Evolutionary conservation across 2,113 vertebrate genomes (phyloP).

Genomic region (Cavia porcellus): DNA sequence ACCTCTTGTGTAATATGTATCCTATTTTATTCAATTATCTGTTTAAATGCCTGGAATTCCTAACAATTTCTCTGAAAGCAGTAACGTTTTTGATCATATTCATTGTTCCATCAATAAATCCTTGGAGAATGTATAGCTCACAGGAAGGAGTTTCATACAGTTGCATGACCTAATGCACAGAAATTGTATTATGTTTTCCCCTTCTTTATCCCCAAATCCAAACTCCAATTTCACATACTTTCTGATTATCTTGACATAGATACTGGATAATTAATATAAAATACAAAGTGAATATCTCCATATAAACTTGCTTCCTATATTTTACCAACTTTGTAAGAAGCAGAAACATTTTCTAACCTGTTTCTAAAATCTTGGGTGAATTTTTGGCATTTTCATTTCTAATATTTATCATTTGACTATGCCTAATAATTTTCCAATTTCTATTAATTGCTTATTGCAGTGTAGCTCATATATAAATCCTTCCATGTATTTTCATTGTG

Average conservation of each 20-base stretch:
- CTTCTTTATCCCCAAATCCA: neutral
- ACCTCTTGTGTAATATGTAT: neutral
- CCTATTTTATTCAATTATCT: neutral
- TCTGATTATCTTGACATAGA: neutral
- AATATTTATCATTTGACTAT: neutral
- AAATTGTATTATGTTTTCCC: neutral
- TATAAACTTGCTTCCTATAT: neutral
- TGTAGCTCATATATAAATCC: neutral
- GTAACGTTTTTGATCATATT: neutral
- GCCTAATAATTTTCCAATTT: neutral
- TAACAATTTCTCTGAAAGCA: neutral
- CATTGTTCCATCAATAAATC: neutral
- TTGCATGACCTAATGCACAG: slow-evolving; percentile 39
- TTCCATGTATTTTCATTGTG: neutral
- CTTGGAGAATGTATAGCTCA: neutral
- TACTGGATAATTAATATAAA: neutral
- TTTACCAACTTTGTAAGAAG: neutral
- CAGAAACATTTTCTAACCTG: neutral
- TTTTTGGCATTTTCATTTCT: neutral
- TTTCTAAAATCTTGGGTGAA: slow-evolving; percentile 16
- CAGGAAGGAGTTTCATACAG: neutral
- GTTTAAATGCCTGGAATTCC: neutral
- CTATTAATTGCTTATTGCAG: neutral
- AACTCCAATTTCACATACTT: neutral
- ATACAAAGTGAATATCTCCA: neutral